Conservation (phyloP, 2,797 vertebrate species). For the Petrocephalus schoutedeni region DNA sequence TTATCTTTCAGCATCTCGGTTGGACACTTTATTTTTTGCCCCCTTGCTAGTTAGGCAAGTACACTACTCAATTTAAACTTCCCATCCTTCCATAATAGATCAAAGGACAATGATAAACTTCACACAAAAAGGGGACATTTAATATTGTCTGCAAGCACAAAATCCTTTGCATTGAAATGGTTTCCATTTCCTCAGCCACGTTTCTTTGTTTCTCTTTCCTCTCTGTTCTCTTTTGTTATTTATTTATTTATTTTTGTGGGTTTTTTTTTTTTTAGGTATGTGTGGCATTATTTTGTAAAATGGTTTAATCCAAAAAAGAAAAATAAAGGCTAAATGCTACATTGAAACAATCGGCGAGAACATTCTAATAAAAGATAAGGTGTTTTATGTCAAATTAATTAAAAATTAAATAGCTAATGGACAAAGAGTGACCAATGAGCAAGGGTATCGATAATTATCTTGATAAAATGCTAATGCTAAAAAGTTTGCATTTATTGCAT, state of each 20-base stretch:
- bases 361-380: not conserved
- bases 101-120: not conserved
- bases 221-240: not conserved
- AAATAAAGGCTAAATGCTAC: not conserved
- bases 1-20: not conserved
- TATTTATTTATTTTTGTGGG: too few relatives aligned
- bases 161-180: not conserved
- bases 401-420: not conserved
- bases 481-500: not conserved
- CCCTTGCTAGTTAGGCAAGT: not conserved
- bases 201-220: not conserved
- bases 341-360: not conserved
- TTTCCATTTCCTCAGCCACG: not conserved
- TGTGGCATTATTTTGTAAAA: not conserved
- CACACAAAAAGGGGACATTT: not conserved
- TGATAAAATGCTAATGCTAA: not conserved
- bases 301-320: not conserved
- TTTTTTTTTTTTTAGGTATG: not conserved
- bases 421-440: not conserved
- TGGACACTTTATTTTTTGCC: not conserved
- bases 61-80: not conserved
- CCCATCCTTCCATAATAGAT: constrained; percentile 9
- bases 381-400: not conserved
- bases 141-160: not conserved
- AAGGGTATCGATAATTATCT: not conserved